These are phyloP conservation scores for Zophobas atratus DNA, from an alignment of 1,140 invertebrate genomes.

Conservation along the genomic window DNA sequence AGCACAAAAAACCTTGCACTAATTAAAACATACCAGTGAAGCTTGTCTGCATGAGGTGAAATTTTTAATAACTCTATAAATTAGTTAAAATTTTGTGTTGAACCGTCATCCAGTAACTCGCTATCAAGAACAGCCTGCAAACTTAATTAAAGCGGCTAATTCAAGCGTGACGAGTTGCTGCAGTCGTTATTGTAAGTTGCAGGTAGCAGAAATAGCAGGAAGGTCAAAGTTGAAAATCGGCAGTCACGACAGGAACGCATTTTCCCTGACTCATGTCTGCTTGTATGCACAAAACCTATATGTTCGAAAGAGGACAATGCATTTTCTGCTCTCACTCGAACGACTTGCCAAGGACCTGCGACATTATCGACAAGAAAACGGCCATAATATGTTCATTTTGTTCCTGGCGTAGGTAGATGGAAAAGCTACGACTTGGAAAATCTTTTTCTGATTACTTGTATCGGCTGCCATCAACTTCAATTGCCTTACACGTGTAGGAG, in stretches of 20 bases:
- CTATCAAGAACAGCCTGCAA: slow-evolving; percentile 42
- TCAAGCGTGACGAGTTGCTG: slow-evolving; percentile 42
- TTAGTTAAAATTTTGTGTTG: slow-evolving; percentile 42
- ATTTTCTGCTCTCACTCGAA: slow-evolving; percentile 19
- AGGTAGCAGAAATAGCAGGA: slow-evolving; percentile 38
- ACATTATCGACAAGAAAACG: slow-evolving; percentile 25
- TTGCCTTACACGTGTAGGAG: not conserved
- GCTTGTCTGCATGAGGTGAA: slow-evolving; percentile 37
- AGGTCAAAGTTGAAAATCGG: slow-evolving; percentile 44
- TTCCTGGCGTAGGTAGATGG: slow-evolving; percentile 1
- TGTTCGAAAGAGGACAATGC: slow-evolving; percentile 42
- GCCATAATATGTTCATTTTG: slow-evolving; percentile 13
- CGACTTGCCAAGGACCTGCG: slow-evolving; percentile 1
- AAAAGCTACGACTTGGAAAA: slow-evolving; percentile 25
- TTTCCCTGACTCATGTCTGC: slow-evolving; percentile 38
- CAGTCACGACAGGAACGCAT: slow-evolving; percentile 46
- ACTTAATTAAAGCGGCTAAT: slow-evolving; percentile 38
- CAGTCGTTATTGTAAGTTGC: slow-evolving; percentile 39
- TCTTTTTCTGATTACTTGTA: slow-evolving; percentile 34
- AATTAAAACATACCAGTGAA: slow-evolving; percentile 39
- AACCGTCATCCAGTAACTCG: slow-evolving; percentile 39
- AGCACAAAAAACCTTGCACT: slow-evolving; percentile 22
- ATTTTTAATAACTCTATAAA: slow-evolving; percentile 43
- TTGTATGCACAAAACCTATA: slow-evolving; percentile 45
- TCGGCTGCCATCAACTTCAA: slow-evolving; percentile 16